Base-by-base conservation (phyloP, 2,888 invertebrate genomes). In the Eristalis arbustorum region DNA sequence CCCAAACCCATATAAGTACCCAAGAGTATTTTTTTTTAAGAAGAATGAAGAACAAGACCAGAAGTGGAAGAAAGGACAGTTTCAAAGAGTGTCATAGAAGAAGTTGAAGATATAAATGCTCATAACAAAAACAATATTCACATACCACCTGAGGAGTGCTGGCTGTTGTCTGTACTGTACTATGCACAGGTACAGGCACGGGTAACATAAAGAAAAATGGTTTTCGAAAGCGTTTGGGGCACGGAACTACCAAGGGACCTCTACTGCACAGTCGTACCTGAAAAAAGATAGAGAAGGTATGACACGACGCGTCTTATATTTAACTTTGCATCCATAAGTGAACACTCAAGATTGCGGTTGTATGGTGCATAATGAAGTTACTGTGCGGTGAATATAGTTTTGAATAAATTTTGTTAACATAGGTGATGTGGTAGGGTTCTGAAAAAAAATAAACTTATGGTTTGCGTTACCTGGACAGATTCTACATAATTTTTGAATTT, bases 241-340 rank as follows among this genome's bases (percentile, higher is more conserved):
- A 85, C 23, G 82, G 82, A 78, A 85, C 82, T 66, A 85, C 77
- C 73, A 82, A 82, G 66, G 66, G 85, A 82, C 85, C 82, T 62
- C 74, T 82, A 82, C 82, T 78, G 82, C 85, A 85, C 59, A 85
- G 71, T 74, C 66, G 82, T 62, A 85, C 34, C 85, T 85, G 82
- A 22, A 81, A 82, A 18, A 78, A 82, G 56, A 78, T 22, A 57
- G 62, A 71, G 23, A 57, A n/a, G 22, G 40, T 69, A 66, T 81
- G 76, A 85, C n/a, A 67, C 23, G 62, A 10, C 11, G 14, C 49
- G 49, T 18, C 49, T 42, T 28, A 66, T 64, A 56, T 49, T 49
- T 18, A 49, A 49, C 49, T 49, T n/a, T 49, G 49, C 49, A 18
- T 49, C 49, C 49, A 49, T 18, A 49, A 49, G n/a, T n/a, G 42